A percentile compares a stretch with the other conserved stretches of the same genome.
Conservation (phyloP, 2,888 invertebrate species). For the Pandemis corylana region DNA sequence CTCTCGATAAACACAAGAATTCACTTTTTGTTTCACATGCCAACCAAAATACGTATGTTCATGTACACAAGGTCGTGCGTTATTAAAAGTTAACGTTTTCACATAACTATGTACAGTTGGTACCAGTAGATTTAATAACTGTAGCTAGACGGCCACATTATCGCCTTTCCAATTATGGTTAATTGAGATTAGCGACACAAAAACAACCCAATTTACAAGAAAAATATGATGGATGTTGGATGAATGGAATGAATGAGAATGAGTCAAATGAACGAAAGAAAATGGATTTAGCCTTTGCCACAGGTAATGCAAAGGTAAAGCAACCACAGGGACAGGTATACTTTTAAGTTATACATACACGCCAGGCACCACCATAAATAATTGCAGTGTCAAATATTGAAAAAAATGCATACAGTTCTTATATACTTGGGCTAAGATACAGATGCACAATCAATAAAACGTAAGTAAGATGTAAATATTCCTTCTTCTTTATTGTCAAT, state of each 20-base stretch:
- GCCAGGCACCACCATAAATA: no score
- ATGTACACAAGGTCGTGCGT: slow-evolving; percentile 70
- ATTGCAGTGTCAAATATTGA: no score
- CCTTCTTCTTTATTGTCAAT: no score
- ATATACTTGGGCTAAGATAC: no score
- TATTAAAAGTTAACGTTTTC: slow-evolving; percentile 50
- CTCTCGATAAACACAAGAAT: slow-evolving; percentile 44
- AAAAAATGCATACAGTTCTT: no score
- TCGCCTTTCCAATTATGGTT: slow-evolving; percentile 46
- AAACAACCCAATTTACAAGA: slow-evolving; percentile 72
- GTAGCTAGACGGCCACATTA: slow-evolving; percentile 47
- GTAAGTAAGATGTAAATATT: no score
- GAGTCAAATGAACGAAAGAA: slow-evolving; percentile 46
- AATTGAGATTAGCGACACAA: slow-evolving; percentile 59
- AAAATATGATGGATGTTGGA: slow-evolving; percentile 58
- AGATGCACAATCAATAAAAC: no score
- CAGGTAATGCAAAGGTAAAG: slow-evolving; percentile 19
- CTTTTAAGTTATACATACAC: no score
- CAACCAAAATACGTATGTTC: slow-evolving; percentile 68
- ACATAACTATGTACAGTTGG: slow-evolving; percentile 48
- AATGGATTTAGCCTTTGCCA: slow-evolving; percentile 19
- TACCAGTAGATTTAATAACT: slow-evolving; percentile 45
- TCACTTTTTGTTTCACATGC: slow-evolving; percentile 59
- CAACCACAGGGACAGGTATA: no score
- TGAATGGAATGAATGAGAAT: slow-evolving; percentile 43